phyloP scores from a whole-genome alignment of 2,888 invertebrate genomes.

The Drosophila quinaria region DNA sequence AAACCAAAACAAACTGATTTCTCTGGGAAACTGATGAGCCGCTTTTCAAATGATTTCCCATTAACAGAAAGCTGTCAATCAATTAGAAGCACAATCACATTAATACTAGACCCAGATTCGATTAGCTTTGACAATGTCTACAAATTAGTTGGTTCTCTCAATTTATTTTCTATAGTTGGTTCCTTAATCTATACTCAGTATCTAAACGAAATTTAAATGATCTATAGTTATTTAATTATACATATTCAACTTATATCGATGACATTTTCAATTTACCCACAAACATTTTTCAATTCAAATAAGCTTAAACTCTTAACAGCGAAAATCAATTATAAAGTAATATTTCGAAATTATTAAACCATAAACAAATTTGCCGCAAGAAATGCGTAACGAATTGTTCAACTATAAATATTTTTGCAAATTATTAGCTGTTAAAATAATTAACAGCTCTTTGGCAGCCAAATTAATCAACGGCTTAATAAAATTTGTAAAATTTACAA shows the following conservation, averaged over 20 bases:
- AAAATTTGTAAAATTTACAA: conserved; percentile 10
- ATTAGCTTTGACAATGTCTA: neutral
- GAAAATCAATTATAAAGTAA: conserved; percentile 14
- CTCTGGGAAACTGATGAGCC: conserved; percentile 52
- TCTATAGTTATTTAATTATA: neutral
- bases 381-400: conserved; percentile 18
- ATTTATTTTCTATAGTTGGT: neutral
- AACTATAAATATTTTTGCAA: conserved; percentile 21
- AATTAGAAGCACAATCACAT: conserved; percentile 10
- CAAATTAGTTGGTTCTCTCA: neutral
- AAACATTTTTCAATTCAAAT: neutral
- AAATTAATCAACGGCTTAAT: conserved; percentile 31
- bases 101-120: conserved; percentile 13
- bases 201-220: neutral
- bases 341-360: conserved; percentile 5
- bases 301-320: neutral
- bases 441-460: conserved; percentile 23
- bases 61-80: conserved; percentile 50
- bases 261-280: neutral
- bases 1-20: conserved; percentile 48
- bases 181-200: neutral
- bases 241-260: neutral
- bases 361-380: neutral
- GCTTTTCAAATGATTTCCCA: conserved; percentile 61
- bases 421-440: conserved; percentile 15